Conservation (phyloP, 2,113 vertebrate genomes). For the Dicerorhinus sumatrensis region DNA sequence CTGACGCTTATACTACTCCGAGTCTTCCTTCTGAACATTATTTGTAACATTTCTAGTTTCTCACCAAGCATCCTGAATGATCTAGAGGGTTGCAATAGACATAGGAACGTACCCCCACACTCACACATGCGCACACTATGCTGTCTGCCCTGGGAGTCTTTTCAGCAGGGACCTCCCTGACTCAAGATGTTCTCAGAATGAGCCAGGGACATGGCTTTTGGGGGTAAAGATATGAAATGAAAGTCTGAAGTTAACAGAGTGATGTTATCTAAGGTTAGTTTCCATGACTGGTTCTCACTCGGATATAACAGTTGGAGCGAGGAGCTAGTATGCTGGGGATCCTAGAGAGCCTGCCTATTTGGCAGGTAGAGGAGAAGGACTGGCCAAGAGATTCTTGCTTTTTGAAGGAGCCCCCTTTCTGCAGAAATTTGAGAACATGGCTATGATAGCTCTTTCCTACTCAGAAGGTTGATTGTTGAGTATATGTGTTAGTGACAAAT, state of each 20-base stretch:
- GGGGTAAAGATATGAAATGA: not conserved
- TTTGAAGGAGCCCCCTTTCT: not conserved
- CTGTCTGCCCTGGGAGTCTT: not conserved
- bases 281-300: not conserved
- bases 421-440: not conserved
- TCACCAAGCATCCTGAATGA: not conserved
- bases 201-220: not conserved
- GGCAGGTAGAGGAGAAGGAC: not conserved
- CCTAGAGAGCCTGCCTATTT: not conserved
- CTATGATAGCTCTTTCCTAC: not conserved
- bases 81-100: not conserved
- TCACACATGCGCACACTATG: too few species aligned
- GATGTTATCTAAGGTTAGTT: not conserved
- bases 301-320: not conserved
- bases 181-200: conserved; percentile 8
- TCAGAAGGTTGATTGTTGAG: not conserved
- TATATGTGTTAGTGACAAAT: not conserved
- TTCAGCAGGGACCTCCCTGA: not conserved
- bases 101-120: too few species aligned
- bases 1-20: not conserved
- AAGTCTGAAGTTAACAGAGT: not conserved
- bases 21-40: conserved; percentile 12
- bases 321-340: not conserved
- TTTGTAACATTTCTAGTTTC: conserved; percentile 19
- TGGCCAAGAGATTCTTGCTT: not conserved